Evolutionary conservation across 2,888 invertebrate species (phyloP), one percentile per base, ranked within the genome.

Genomic region (Osmoderma eremita): DNA sequence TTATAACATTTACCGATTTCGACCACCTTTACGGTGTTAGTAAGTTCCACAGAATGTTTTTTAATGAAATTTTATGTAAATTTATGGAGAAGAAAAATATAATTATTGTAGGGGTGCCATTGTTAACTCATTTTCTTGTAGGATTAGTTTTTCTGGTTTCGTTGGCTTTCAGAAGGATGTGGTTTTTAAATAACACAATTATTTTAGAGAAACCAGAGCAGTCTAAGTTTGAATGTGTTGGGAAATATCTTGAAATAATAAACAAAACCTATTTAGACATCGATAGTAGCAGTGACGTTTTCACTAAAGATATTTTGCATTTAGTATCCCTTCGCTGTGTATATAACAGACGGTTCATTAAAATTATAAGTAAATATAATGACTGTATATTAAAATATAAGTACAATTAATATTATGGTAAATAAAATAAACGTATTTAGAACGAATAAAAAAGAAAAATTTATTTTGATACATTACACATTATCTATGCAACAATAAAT

Each of bases 81-180:
- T 56, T 71, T 41, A 67, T 75, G 36, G 39, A 61, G 39, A 22
- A 63, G 6, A 58, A 72, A 12, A 74, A 75, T 51, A 72, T 78
- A 70, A 67, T 80, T 24, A 67, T 81, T n/a, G 74, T 79, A 10
- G 75, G 76, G 50, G 65, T 81, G 45, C 79, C 79, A 4, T 74
- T 81, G 50, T 65, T 79, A 17, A 81, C 80, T 5, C 77, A 78
- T 70, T 80, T 81, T 71, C 69, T 80, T 38, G 79, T 78, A 13
- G 78, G 80, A 12, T 64, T 82, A 54, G 69, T 81, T 63, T 78
- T 74, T 65, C 67, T 81, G 18, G 65, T 81, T 63, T 71, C 75
- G 12, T 70, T 71, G 56, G 69, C 71, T 13, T 80, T 75, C 71
- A 72, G 77, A 48, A 61, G 64, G 18, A 70, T 80, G 70, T 75